Conservation (phyloP, 2,888 invertebrate genomes). For the Eledona agricola region DNA sequence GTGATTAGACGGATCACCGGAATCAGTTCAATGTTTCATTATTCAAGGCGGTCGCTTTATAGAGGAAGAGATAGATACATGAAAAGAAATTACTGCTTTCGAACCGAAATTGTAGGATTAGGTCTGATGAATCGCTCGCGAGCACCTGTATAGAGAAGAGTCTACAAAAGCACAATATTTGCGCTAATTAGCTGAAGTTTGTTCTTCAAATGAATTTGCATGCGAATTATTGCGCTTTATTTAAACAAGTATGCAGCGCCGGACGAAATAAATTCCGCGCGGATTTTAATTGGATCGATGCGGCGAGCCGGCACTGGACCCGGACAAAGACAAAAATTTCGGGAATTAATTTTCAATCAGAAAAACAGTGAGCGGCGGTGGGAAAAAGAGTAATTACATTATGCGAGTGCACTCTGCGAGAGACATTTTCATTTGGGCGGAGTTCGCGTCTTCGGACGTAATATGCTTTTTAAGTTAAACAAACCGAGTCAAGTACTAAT, state of each 20-base stretch:
- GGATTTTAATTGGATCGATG: slow-evolving; percentile 18
- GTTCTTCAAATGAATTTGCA: slow-evolving; percentile 20
- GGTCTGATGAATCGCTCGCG: slow-evolving; percentile 42
- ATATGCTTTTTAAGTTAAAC: slow-evolving; percentile 45
- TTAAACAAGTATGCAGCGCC: slow-evolving; percentile 16
- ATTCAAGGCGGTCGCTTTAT: slow-evolving; percentile 30
- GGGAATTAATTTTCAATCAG: slow-evolving; percentile 33
- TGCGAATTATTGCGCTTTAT: slow-evolving; percentile 26
- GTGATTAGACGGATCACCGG: slow-evolving; percentile 28
- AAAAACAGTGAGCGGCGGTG: slow-evolving; percentile 38
- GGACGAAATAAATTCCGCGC: slow-evolving; percentile 4
- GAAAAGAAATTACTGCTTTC: slow-evolving; percentile 43
- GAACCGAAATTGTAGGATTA: slow-evolving; percentile 42
- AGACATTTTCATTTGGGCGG: slow-evolving; percentile 44
- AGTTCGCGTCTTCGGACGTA: slow-evolving; percentile 38
- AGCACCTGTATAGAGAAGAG: slow-evolving; percentile 34
- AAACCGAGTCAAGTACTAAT: slow-evolving; percentile 47
- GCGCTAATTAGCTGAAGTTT: slow-evolving; percentile 20
- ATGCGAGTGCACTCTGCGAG: slow-evolving; percentile 41
- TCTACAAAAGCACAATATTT: slow-evolving; percentile 21
- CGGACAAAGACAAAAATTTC: slow-evolving; percentile 28
- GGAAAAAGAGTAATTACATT: slow-evolving; percentile 43
- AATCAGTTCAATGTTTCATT: slow-evolving; percentile 34
- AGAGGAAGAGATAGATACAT: slow-evolving; percentile 39
- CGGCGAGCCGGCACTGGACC: slow-evolving; percentile 10